phyloP scores from a whole-genome alignment of 2,888 invertebrate species.

The Octodonta nipae region DNA sequence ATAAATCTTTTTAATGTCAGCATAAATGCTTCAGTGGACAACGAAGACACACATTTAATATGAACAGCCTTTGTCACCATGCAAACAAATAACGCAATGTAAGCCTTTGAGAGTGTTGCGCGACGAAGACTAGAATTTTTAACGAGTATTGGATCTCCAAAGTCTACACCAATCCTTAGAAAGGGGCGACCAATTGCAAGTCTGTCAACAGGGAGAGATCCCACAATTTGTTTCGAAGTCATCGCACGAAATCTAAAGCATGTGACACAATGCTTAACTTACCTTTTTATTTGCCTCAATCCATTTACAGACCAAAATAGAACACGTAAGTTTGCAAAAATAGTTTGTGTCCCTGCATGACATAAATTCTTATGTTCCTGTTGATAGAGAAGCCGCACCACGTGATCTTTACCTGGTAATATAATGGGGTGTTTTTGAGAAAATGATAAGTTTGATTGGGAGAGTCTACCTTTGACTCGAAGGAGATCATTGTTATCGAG shows the following conservation, averaged over 20 bases:
- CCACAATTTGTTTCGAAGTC: background rate
- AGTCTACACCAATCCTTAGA: constrained; percentile 1
- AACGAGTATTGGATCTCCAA: background rate
- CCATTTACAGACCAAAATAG: constrained; percentile 1
- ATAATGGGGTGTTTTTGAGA: background rate
- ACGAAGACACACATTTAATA: background rate
- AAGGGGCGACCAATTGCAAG: background rate
- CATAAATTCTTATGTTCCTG: background rate
- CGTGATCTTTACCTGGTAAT: background rate
- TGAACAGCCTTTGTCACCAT: constrained; percentile 2
- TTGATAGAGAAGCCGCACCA: background rate
- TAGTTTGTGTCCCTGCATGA: background rate
- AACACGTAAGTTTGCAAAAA: background rate
- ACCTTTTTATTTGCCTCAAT: background rate
- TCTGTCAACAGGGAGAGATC: background rate
- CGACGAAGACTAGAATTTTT: background rate
- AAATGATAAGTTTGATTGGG: too few relatives aligned
- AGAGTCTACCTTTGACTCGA: too few relatives aligned
- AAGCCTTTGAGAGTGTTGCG: background rate
- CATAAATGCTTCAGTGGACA: background rate
- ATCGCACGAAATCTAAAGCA: background rate
- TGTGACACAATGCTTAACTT: background rate
- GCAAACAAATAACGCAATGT: constrained; percentile 4
- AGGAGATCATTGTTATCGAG: too few relatives aligned
- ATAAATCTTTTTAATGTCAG: constrained; percentile 2